Evolutionary conservation across 1,140 invertebrate species (phyloP), one percentile per base, ranked within the genome.

Genomic region (Oedothorax gibbosus): DNA sequence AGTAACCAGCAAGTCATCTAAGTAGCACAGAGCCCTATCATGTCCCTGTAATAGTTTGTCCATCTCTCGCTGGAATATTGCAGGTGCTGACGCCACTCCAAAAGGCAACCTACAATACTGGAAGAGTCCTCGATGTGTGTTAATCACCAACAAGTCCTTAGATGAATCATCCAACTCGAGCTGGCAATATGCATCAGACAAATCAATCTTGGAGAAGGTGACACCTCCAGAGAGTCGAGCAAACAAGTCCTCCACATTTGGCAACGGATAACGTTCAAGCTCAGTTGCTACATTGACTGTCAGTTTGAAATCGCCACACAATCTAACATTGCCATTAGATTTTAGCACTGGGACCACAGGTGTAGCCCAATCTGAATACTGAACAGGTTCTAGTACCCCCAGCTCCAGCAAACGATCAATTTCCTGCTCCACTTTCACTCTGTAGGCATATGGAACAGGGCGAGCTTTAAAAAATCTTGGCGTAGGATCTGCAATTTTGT

Each of bases 341-440:
- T 91, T 91, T 56, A 89, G 85, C 2, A 91, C 88, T 7, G 88
- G 87, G 0, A 91, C 90, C 7, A 92, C 87, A 0, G 90, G 91
- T 10, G 89, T 88, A 14, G 89, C 90, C 88, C 90, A 91, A 72
- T 89, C 88, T 9, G 88, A 88, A 80, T 88, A 85, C 60, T 88
- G 86, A 10, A 91, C 88, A 15, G 87, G 87, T 76, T 87, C 73
- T 35, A 35, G 35, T 35, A 35, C 35, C 35, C 35, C 35, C 35
- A 35, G 35, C 35, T 35, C 35, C 35, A 35, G 35, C 35, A 35
- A 35, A 35, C 35, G 35, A 35, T 35, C 35, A 5, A 35, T 35
- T 5, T 35, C 35, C 35, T 35, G 35, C 5, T 35, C 35, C 35
- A 35, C 35, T 35, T 35, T 35, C 35, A 35, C 35, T 35, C 35